Evolutionary conservation across 2,797 vertebrate genomes (phyloP), one percentile per base, ranked within the genome.

Genomic region (Pseudochirops cupreus): DNA sequence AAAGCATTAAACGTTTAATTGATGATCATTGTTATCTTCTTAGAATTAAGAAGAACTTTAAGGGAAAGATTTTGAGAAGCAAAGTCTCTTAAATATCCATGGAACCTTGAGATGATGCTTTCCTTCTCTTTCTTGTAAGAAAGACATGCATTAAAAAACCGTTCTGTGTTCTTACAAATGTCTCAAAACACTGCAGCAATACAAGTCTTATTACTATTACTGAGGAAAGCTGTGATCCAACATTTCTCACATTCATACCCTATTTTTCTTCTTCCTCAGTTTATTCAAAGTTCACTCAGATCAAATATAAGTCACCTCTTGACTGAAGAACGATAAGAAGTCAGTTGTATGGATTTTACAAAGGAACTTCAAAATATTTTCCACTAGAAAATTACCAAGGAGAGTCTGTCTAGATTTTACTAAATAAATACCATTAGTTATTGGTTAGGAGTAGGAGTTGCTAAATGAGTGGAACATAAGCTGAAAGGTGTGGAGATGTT

Each of bases 1-100:
- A 46, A 82, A 46, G 31, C 5, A 50, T 53, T 46, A 95, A 93
- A 93, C 10, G 9, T 95, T 93, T 90, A 55, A 95, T 56, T 82
- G 24, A 82, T 14, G 92, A 93, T 93, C 52, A 82, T 93, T 93
- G 93, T 29, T 87, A 95, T 67, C 26, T 26, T 33, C 96, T 96
- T 59, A 1, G 21, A 93, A 92, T 93, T 50, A 89, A 2, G 52
- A 93, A 94, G 57, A 4, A 28, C 9, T 91, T 94, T 93, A 46
- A 82, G 18, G 39, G 7, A 39, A 82, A 82, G 67, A 39, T 39
- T 39, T 74, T 82, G 67, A 46, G n/a, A 74, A 74, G n/a, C 67
- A 74, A 39, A 82, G 12, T 82, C 74, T n/a, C 39, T 46, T 46
- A 46, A 46, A 39, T 82, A 58, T 7, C 90, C 13, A 93, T 93